phyloP scores from a whole-genome alignment of 2,888 invertebrate species.

The Drosophila emarginata region DNA sequence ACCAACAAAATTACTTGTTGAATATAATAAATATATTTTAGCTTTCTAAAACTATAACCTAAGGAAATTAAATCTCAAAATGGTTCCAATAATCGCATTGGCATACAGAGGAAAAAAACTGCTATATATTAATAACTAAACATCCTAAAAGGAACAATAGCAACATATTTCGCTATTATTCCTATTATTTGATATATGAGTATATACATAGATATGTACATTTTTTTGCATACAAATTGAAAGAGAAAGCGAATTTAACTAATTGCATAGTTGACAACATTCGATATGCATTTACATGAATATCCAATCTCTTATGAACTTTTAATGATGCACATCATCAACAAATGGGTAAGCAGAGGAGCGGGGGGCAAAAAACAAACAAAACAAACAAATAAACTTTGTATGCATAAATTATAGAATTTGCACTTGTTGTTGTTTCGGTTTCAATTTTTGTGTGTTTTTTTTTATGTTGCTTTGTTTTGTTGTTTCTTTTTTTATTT shows the following conservation, averaged over 20 bases:
- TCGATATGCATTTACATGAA: slow-evolving; percentile 18
- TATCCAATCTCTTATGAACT: slow-evolving; percentile 23
- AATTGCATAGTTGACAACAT: slow-evolving; percentile 42
- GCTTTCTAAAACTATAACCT: no score
- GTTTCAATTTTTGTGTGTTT: slow-evolving; percentile 20
- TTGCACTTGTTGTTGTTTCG: not conserved
- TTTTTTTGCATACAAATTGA: not conserved
- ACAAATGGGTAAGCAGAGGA: slow-evolving; percentile 6
- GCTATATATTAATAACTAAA: no score
- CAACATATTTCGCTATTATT: no score
- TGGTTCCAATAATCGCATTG: no score
- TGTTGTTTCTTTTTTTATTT: slow-evolving; percentile 14
- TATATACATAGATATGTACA: no score
- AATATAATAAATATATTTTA: no score
- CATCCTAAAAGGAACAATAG: no score
- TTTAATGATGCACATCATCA: slow-evolving; percentile 40
- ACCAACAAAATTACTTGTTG: no score
- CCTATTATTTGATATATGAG: no score
- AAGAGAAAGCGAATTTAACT: slow-evolving; percentile 19
- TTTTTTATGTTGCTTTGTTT: not conserved
- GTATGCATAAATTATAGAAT: slow-evolving; percentile 33
- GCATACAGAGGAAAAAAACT: no score
- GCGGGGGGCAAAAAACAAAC: not conserved
- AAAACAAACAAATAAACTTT: not conserved
- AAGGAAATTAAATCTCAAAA: no score